Evolutionary conservation across 2,113 vertebrate species (phyloP), one percentile per base, ranked within the genome.

Genomic region (Hydropotes inermis): DNA sequence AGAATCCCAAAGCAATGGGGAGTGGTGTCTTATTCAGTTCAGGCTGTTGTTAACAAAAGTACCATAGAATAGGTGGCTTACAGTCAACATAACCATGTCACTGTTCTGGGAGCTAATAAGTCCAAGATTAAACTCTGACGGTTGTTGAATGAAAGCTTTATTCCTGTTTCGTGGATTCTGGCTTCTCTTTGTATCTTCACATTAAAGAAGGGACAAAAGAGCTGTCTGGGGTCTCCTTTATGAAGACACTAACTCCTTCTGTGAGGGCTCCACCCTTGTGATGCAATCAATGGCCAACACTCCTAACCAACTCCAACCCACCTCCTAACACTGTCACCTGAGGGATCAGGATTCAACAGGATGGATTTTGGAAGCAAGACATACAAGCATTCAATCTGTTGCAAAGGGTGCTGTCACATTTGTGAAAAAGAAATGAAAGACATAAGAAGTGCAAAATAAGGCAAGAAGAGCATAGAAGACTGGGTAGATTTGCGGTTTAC

Each of bases 401-500:
- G 52, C 11, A 30, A n/a, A 23, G 2, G 17, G 28, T 39, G 4
- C 8, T 11, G 15, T 58, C 14, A 28, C 15, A 11, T 30, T 54
- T 74, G n/a, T 54, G 83, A 45, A 61, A 45, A 36, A 30, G 17
- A 9, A 61, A 30, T 64, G 83, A 19, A 14, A 33, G 57, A 58
- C n/a, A 2, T 27, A 30, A 36, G 33, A 87, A 13, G 1, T 21
- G 21, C 12, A 30, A 55, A 23, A n/a, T 3, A 10, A 23, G 47
- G 8, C 25, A 33, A 27, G 25, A 12, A 4, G 23, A 25, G 50
- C 13, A n/a, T 47, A 30, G 11, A 50, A 30, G 1, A 4, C 10
- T 7, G 5, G 9, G 28, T 10, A 2, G 6, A 14, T 25, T 2
- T 52, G 27, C 45, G 10, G 0, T 15, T 50, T 28, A 27, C 30